These are phyloP conservation scores for Dysmachus trigonus DNA, from an alignment of 2,888 invertebrate species.

Conservation along the genomic window DNA sequence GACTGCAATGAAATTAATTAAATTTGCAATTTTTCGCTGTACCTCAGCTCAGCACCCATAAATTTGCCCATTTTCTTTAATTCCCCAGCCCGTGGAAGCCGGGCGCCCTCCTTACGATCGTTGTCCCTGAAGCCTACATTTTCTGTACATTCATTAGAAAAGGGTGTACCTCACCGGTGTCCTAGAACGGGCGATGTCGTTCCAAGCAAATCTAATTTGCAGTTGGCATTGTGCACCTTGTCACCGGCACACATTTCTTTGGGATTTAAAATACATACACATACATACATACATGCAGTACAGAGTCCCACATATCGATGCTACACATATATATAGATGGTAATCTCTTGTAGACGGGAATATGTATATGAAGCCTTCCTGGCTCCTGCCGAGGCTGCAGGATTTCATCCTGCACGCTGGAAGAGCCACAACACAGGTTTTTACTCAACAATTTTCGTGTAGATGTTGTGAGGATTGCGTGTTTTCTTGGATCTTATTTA, in stretches of 20 bases:
- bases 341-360: background rate
- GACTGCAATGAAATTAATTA: background rate
- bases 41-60: background rate
- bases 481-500: background rate
- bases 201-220: conserved; percentile 24
- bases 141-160: background rate
- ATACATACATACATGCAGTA: background rate
- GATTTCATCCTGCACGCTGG: background rate
- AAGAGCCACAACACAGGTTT: background rate
- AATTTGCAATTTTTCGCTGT: background rate
- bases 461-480: background rate
- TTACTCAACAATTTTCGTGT: background rate
- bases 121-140: background rate
- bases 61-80: conserved; percentile 5
- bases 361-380: background rate
- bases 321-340: background rate
- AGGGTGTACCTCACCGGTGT: background rate
- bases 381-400: background rate
- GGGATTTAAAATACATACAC: background rate
- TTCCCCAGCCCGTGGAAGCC: background rate
- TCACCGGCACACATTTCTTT: conserved; percentile 19
- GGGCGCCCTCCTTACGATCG: background rate
- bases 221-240: conserved; percentile 28
- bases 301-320: background rate
- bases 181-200: conserved; percentile 7